phyloP scores from a whole-genome alignment of 2,797 vertebrate species.

The Falco concolor region DNA sequence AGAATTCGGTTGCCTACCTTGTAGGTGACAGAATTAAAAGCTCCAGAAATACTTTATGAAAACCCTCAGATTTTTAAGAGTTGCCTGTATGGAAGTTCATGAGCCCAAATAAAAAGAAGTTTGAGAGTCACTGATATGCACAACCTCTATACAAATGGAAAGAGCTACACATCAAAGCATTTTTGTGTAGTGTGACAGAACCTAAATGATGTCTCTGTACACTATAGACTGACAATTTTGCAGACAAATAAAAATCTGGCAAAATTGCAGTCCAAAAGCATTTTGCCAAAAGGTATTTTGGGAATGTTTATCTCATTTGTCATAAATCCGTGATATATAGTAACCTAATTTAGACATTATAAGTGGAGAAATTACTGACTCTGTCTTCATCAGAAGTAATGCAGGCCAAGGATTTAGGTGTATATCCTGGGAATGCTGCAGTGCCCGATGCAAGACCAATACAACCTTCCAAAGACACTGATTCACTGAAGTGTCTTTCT shows the following conservation, averaged over 20 bases:
- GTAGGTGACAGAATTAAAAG: not conserved
- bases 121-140: not conserved
- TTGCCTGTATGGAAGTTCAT: not conserved
- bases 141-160: not conserved
- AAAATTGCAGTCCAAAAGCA: constrained; percentile 25
- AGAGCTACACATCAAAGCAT: not conserved
- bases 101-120: not conserved
- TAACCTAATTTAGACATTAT: constrained; percentile 35
- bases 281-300: constrained; percentile 57
- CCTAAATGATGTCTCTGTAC: constrained; percentile 6
- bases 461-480: not conserved
- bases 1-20: not conserved
- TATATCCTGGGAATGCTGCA: not conserved
- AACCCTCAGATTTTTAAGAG: not conserved
- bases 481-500: not conserved
- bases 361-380: constrained; percentile 21
- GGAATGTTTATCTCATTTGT: constrained; percentile 44
- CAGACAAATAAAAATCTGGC: constrained; percentile 55
- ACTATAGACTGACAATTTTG: constrained; percentile 28
- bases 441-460: not conserved
- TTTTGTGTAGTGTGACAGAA: constrained; percentile 20
- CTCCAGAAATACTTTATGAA: not conserved
- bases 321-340: constrained; percentile 38
- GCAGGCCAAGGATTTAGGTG: not conserved
- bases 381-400: constrained; percentile 3